Base-by-base conservation (phyloP, 2,888 invertebrate genomes). In the Lepidochrysops patricia region DNA sequence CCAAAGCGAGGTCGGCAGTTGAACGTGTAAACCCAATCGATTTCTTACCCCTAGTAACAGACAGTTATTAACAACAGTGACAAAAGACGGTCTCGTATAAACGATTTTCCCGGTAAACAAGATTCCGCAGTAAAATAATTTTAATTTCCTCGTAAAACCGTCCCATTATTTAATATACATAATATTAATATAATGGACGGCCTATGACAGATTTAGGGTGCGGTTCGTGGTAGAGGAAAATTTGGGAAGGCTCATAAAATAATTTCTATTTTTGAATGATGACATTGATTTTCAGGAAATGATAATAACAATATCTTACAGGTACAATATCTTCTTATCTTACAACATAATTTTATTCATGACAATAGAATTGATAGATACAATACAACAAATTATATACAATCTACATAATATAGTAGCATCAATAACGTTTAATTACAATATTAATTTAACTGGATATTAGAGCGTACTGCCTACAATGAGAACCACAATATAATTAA, bases 61-160 rank as follows among this genome's bases (percentile, higher is more conserved):
- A 35, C 35, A 35, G n/a, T 13, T 35, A 7, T 37, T 6, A 37
- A 15, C 15, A 37, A 7, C 15, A 15, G 15, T 50, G 27, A 52
- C 27, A 29, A 3, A 12, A 29, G 5, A 50, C 5, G 13, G 25
- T 52, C 13, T 6, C 15, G 9, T 27, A 15, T 37, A 26, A 49
- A 25, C 27, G 1, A 52, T 26, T 52, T 26, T 52, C 29, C 13
- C 9, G 7, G 29, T 27, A 15, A 15, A 27, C 52, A 2, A 27
- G 52, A 29, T 52, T 52, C 52, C 52, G 29, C 27, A 27, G 29
- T 13, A 52, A 26, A 29, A 52, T 52, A 12, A 52, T 27, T 52
- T 52, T 13, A 26, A 52, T 26, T 52, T 52, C 52, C 27, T 29
- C 27, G 15, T 52, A 52, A 52, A 52, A 52, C 27, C 29, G 52